A percentile compares a stretch with the other conserved stretches of the same genome.
Conservation (phyloP, 2,888 invertebrate genomes). For the Andrena chrysosceles region DNA sequence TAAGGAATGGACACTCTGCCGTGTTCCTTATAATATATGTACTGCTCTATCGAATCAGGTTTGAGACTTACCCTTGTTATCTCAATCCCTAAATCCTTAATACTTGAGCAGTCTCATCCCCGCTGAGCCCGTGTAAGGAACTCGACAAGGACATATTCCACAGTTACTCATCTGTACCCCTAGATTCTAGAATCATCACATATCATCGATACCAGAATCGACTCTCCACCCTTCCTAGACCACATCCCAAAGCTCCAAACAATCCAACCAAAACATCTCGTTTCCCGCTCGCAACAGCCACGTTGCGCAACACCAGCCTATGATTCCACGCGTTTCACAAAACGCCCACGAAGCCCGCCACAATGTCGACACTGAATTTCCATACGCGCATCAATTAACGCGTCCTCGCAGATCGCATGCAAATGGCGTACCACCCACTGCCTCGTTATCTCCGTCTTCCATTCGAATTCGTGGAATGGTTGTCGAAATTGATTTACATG, state of each 20-base stretch:
- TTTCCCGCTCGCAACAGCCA: not conserved
- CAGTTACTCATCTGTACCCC: too few species aligned
- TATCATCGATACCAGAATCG: too few species aligned
- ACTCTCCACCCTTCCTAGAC: too few species aligned
- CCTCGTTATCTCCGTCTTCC: constrained; percentile 6
- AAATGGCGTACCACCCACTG: constrained; percentile 44
- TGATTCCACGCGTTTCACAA: constrained; percentile 31
- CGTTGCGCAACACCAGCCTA: constrained; percentile 17
- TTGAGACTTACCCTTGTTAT: too few species aligned
- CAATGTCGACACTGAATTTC: constrained; percentile 66
- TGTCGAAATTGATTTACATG: constrained; percentile 38
- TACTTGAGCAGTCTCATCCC: too few species aligned
- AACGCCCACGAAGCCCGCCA: constrained; percentile 37
- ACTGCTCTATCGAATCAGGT: too few species aligned
- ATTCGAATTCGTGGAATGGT: constrained; percentile 36
- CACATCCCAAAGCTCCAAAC: not conserved
- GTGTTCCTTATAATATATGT: too few species aligned
- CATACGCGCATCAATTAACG: constrained; percentile 52
- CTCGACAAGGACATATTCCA: too few species aligned
- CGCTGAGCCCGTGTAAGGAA: too few species aligned
- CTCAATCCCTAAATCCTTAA: too few species aligned
- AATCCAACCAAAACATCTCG: not conserved
- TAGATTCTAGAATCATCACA: too few species aligned
- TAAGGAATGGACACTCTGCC: too few species aligned
- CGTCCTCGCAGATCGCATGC: constrained; percentile 18